Evolutionary conservation across 2,888 invertebrate genomes (phyloP), one percentile per base, ranked within the genome.

Genomic region (Campaea margaritaria): DNA sequence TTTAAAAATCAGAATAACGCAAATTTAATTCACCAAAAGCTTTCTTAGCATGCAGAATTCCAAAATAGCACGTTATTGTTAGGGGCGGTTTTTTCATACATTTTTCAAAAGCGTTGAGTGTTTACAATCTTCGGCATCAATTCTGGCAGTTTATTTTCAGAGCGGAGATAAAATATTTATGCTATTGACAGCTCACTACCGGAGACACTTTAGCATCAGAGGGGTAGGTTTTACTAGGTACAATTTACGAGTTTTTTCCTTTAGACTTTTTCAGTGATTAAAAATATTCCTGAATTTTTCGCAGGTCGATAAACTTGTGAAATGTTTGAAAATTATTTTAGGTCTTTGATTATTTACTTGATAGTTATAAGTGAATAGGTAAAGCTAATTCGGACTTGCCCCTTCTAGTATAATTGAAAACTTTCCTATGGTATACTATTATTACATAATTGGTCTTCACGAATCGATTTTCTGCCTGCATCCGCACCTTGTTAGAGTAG

Each of bases 111-210:
- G 44, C 50, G 58, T 58, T 58, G 63, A 68, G 63, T 60, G 53
- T 63, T 63, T 64, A 28, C 53, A 43, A 56, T 63, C 54, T 62
- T 62, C 41, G 39, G 36, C 28, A 42, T 60, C 57, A 52, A 48
- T 56, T 50, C 43, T 46, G 43, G 43, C 16, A 46, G 48, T 52
- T 53, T 65, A 65, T 60, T 58, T 68, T 50, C 8, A 43, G 53
- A 60, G 52, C 50, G 57, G 54, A 50, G 12, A 62, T 67, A 67
- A 65, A 67, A 62, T 63, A 67, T 67, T 59, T 52, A 63, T 53
- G 51, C 51, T 56, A 44, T 65, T 65, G 57, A 57, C 51, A 63
- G 60, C 49, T 48, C 44, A 56, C 58, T 62, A 49, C 48, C 39
- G 2, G 52, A 54, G 34, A 51, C 56, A 57, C 43, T 56, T 48